phyloP scores from a whole-genome alignment of 2,888 invertebrate genomes.

The Trissoscelio sp. region DNA sequence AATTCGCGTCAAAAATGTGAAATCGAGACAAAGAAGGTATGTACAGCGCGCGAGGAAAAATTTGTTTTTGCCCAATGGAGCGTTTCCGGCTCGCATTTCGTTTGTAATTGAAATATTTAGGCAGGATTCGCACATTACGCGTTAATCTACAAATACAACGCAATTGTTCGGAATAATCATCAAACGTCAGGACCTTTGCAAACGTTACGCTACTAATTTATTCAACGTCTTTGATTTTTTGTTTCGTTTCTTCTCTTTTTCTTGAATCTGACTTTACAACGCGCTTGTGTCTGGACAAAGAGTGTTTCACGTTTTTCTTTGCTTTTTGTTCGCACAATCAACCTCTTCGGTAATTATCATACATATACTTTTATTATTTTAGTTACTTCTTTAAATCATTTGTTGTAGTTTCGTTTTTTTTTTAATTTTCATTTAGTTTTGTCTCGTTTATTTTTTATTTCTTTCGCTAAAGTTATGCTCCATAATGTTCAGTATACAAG shows the following conservation, averaged over 20 bases:
- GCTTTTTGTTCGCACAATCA: conserved; percentile 73
- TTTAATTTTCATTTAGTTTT: conserved; percentile 38
- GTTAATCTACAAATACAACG: conserved; percentile 67
- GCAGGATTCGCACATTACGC: conserved; percentile 69
- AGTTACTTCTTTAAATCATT: conserved; percentile 36
- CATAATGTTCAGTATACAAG: conserved; percentile 80
- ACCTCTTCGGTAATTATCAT: conserved; percentile 73
- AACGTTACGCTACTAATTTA: conserved; percentile 60
- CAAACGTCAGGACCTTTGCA: conserved; percentile 44
- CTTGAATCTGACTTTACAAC: conserved; percentile 67
- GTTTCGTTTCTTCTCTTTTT: conserved; percentile 6
- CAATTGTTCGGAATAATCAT: conserved; percentile 57
- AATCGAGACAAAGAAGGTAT: conserved; percentile 53
- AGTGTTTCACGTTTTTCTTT: conserved; percentile 54
- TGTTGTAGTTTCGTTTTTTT: conserved; percentile 10
- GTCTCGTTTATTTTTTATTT: conserved; percentile 41
- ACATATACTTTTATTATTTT: conserved; percentile 67
- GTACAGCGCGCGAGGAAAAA: conserved; percentile 40
- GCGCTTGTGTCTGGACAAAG: conserved; percentile 73
- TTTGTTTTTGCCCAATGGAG: conserved; percentile 34
- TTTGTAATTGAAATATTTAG: conserved; percentile 69
- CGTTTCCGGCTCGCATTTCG: conserved; percentile 71
- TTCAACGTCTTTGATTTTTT: conserved; percentile 61
- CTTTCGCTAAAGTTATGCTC: conserved; percentile 72
- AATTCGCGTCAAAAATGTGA: conserved; percentile 27